A percentile compares a stretch with the other conserved stretches of the same genome.
These are phyloP conservation scores for Medauroidea extradentata DNA, from an alignment of 1,140 invertebrate species.

Conservation along the genomic window DNA sequence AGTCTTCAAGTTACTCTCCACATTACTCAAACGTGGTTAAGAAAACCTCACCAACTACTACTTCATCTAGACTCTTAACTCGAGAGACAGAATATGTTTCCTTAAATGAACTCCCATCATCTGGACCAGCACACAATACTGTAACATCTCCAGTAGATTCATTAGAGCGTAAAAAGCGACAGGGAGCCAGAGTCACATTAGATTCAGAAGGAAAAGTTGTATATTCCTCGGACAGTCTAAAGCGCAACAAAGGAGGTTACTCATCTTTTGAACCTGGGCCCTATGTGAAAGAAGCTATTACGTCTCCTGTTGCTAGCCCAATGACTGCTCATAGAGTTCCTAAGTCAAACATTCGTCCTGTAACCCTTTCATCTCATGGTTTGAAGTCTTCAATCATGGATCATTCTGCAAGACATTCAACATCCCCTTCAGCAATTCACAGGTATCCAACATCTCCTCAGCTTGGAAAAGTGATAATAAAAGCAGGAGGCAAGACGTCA, in stretches of 20 bases:
- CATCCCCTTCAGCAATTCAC: not conserved
- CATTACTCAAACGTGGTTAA: too few relatives aligned
- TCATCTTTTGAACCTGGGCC: constrained; percentile 81
- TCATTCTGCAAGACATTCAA: constrained; percentile 3
- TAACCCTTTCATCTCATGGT: constrained; percentile 11
- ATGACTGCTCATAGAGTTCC: constrained; percentile 22
- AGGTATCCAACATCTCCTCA: constrained; percentile 40
- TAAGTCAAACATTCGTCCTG: constrained; percentile 25
- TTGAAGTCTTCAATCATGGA: too few relatives aligned
- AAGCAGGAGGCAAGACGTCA: constrained; percentile 49
- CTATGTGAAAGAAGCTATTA: constrained; percentile 60
- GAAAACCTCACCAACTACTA: not conserved
- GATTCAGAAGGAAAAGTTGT: constrained; percentile 87
- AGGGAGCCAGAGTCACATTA: constrained; percentile 75
- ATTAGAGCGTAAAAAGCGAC: constrained; percentile 42
- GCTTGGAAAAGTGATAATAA: constrained; percentile 60
- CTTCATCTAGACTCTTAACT: not conserved
- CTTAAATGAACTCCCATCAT: constrained; percentile 64
- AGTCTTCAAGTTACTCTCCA: not conserved
- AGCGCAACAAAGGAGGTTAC: constrained; percentile 71
- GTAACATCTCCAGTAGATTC: constrained; percentile 34
- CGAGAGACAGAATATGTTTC: constrained; percentile 72
- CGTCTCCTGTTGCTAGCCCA: constrained; percentile 25
- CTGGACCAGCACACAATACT: constrained; percentile 12
- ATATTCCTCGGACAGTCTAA: constrained; percentile 82